phyloP scores from a whole-genome alignment of 2,888 invertebrate genomes.

The Platynereis dumerilii region DNA sequence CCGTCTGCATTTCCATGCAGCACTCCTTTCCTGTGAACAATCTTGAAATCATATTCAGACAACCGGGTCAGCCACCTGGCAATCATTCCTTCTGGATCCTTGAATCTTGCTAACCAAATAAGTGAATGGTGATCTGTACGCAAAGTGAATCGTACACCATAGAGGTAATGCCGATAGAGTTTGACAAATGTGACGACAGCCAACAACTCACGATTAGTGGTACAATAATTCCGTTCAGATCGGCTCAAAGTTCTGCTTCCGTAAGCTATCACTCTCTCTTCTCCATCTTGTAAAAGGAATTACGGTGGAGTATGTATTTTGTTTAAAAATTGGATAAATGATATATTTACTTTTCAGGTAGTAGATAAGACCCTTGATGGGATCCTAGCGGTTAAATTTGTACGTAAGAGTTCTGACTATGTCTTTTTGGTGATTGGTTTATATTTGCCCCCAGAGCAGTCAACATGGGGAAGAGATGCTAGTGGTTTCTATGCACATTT shows the following conservation, averaged over 20 bases:
- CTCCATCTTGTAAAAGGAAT: background rate
- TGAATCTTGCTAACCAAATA: constrained; percentile 22
- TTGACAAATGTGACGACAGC: constrained; percentile 22
- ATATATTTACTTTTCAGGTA: too few species aligned
- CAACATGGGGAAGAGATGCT: too few species aligned
- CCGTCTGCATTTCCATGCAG: constrained; percentile 27
- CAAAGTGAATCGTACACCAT: too few species aligned
- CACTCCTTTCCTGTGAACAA: constrained; percentile 24
- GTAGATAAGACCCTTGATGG: too few species aligned
- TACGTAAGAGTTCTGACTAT: too few species aligned
- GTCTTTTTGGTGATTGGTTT: too few species aligned
- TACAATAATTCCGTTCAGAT: background rate
- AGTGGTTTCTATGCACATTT: too few species aligned
- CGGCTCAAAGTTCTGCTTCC: background rate
- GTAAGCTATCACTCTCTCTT: background rate
- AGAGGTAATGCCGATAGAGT: constrained; percentile 13
- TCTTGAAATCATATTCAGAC: constrained; percentile 26
- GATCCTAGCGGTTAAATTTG: too few species aligned
- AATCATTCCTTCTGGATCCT: constrained; percentile 26
- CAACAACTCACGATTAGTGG: constrained; percentile 10
- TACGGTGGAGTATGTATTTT: too few species aligned
- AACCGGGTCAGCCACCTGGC: constrained; percentile 29
- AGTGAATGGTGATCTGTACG: constrained; percentile 26
- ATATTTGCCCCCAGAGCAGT: too few species aligned
- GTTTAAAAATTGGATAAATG: too few species aligned